Percentiles rank a stretch among this genome's conserved stretches.
These are phyloP conservation scores for Andrena bicolor DNA, from an alignment of 2,888 invertebrate genomes.

Conservation along the genomic window DNA sequence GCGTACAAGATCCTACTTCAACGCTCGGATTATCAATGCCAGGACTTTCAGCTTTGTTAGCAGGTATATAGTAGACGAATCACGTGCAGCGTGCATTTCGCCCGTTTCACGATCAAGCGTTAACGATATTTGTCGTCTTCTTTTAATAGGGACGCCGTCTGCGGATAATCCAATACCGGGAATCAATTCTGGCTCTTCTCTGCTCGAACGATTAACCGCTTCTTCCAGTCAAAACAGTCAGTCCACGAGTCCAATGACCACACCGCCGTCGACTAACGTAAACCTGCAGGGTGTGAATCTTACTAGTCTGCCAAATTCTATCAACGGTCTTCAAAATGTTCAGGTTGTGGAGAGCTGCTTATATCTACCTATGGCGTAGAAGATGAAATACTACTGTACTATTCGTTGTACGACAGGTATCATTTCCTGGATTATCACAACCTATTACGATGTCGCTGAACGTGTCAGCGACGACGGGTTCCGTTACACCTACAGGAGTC, in stretches of 20 bases:
- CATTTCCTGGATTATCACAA: slow-evolving; percentile 94
- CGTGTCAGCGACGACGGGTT: slow-evolving; percentile 88
- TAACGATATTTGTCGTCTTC: slow-evolving; percentile 9
- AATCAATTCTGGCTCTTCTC: slow-evolving; percentile 86
- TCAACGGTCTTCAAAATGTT: slow-evolving; percentile 92
- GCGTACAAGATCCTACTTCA: slow-evolving; percentile 84
- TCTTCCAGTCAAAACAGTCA: slow-evolving; percentile 83
- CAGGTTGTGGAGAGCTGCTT: slow-evolving; percentile 85
- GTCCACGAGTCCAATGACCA: slow-evolving; percentile 87
- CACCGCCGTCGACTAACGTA: slow-evolving; percentile 87
- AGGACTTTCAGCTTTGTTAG: slow-evolving; percentile 87
- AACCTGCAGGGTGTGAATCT: slow-evolving; percentile 91
- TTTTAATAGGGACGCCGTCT: slow-evolving; percentile 86
- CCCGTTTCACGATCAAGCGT: not conserved
- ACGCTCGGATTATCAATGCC: slow-evolving; percentile 87
- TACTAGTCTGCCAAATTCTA: slow-evolving; percentile 88
- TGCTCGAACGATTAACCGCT: slow-evolving; percentile 86
- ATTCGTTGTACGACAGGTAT: slow-evolving; percentile 86
- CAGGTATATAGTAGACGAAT: slow-evolving; percentile 79
- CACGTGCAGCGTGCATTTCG: not conserved
- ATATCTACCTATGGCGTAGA: slow-evolving; percentile 44
- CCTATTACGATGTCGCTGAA: slow-evolving; percentile 93
- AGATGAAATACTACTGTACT: slow-evolving; percentile 56
- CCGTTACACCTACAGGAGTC: slow-evolving; percentile 87
- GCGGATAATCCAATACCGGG: slow-evolving; percentile 87